A percentile compares a stretch with the other conserved stretches of the same genome.
Evolutionary conservation across 2,888 invertebrate species (phyloP).

Genomic region (Gasteruption jaculator): DNA sequence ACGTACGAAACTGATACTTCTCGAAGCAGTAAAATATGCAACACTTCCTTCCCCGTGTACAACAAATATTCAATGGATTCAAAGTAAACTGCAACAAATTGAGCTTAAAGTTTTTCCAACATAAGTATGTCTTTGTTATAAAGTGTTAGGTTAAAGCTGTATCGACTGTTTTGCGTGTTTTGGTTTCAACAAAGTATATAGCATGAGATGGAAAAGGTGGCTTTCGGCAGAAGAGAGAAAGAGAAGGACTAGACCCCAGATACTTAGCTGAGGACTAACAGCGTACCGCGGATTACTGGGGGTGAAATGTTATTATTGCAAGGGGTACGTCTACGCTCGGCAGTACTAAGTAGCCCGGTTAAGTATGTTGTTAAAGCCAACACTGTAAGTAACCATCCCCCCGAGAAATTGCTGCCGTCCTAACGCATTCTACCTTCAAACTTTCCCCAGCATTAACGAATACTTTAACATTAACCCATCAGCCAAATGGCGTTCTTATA

Average conservation of each 20-base stretch:
- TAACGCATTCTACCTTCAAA: slow-evolving; percentile 7
- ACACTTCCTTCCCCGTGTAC: no score
- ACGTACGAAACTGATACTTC: no score
- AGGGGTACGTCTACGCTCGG: slow-evolving; percentile 44
- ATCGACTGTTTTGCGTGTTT: slow-evolving; percentile 37
- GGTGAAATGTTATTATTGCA: slow-evolving; percentile 51
- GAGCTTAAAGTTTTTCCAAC: no score
- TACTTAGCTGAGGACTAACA: slow-evolving; percentile 47
- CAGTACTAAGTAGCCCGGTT: slow-evolving; percentile 49
- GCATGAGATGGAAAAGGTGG: slow-evolving; percentile 16
- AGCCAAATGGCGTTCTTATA: no score
- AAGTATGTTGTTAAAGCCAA: slow-evolving; percentile 52
- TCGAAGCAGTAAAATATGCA: no score
- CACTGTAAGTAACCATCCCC: slow-evolving; percentile 47
- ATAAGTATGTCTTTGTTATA: no score
- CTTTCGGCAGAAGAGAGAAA: not conserved
- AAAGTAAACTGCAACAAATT: no score
- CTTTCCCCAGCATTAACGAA: no score
- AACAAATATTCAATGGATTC: no score
- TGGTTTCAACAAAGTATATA: slow-evolving; percentile 29
- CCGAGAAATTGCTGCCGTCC: slow-evolving; percentile 39
- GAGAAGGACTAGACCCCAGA: slow-evolving; percentile 24
- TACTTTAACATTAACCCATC: no score
- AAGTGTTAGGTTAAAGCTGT: no score
- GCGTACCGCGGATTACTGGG: slow-evolving; percentile 46